Percentiles rank a stretch among this genome's conserved stretches.
Evolutionary conservation across 1,140 invertebrate genomes (phyloP).

Genomic region (Andricus grossulariae): DNA sequence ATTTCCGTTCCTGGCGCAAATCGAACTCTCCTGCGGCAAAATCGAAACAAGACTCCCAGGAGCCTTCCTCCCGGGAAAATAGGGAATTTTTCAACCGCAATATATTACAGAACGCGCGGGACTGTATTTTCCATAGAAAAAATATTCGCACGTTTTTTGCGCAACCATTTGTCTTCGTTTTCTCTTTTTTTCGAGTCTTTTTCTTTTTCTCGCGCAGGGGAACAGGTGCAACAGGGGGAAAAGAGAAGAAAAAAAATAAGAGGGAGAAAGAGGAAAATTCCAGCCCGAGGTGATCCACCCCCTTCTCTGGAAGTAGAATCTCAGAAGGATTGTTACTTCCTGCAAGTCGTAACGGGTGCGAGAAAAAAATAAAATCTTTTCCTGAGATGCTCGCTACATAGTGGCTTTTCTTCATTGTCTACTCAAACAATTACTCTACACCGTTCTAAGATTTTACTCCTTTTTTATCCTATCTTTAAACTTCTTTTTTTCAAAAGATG

Average conservation of each 20-base stretch:
- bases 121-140: slow-evolving; percentile 69
- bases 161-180: slow-evolving; percentile 49
- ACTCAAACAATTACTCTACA: slow-evolving; percentile 23
- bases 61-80: not conserved
- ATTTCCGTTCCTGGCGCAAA: not conserved
- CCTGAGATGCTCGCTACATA: slow-evolving; percentile 18
- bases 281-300: slow-evolving; percentile 41
- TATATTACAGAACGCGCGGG: slow-evolving; percentile 46
- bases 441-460: slow-evolving; percentile 13
- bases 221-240: slow-evolving; percentile 6
- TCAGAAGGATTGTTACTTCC: slow-evolving; percentile 24
- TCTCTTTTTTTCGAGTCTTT: slow-evolving; percentile 46
- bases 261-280: slow-evolving; percentile 54
- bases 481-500: no score
- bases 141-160: slow-evolving; percentile 64
- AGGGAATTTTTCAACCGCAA: slow-evolving; percentile 15
- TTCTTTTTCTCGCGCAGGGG: slow-evolving; percentile 36
- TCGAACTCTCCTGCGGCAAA: not conserved
- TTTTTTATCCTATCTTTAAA: not conserved
- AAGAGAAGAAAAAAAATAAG: slow-evolving; percentile 33
- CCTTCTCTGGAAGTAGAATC: slow-evolving; percentile 23
- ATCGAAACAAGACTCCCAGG: no score
- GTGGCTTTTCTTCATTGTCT: slow-evolving; percentile 16
- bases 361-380: slow-evolving; percentile 18
- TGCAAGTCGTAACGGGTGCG: slow-evolving; percentile 10